Conservation (phyloP, 2,797 vertebrate genomes). For the Hoplostethus mediterraneus region DNA sequence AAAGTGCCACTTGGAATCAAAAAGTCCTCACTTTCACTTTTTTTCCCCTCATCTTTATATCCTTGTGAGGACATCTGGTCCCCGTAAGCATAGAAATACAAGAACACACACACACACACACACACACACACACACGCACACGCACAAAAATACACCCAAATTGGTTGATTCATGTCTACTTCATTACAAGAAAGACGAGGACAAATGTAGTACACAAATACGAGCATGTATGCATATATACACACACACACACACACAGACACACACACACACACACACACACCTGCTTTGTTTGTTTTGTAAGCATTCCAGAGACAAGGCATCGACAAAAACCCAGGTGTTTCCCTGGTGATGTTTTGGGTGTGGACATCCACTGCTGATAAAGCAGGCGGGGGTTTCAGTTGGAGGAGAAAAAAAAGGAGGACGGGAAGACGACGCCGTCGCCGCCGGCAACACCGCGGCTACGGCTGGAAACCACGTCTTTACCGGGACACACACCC, state of each 20-base stretch:
- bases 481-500: neutral
- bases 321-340: conserved; percentile 83
- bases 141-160: conserved; percentile 14
- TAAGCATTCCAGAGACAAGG: conserved; percentile 80
- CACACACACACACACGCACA: neutral
- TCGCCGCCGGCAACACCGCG: too few species aligned
- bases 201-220: conserved; percentile 23
- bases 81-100: neutral
- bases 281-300: conserved; percentile 83
- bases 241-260: conserved; percentile 26
- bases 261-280: conserved; percentile 50
- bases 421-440: neutral
- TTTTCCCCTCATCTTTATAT: too few species aligned
- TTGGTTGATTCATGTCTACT: conserved; percentile 32
- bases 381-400: conserved; percentile 43
- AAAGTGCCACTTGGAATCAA: too few species aligned
- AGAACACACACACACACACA: neutral
- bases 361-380: conserved; percentile 71
- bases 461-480: neutral
- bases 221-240: conserved; percentile 9
- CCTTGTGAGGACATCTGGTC: too few species aligned
- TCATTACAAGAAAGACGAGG: conserved; percentile 32
- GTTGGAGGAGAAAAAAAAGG: neutral
- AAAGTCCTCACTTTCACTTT: too few species aligned
- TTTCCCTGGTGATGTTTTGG: conserved; percentile 76